Evolutionary conservation across 2,113 vertebrate species (phyloP).

Genomic region (Mastomys coucha): DNA sequence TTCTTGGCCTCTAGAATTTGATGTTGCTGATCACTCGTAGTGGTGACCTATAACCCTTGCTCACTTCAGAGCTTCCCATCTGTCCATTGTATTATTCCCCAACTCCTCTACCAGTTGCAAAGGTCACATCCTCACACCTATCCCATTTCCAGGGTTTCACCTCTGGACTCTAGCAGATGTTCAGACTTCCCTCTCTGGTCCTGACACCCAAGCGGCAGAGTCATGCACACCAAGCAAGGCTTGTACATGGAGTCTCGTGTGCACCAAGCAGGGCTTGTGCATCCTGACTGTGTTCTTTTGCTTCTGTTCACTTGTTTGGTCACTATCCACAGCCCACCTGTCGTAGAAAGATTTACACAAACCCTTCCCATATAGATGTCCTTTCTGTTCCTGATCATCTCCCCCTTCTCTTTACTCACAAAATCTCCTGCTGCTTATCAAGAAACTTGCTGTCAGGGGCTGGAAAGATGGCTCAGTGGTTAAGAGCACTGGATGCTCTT

Average conservation of each 20-base stretch:
- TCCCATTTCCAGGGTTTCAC: background rate
- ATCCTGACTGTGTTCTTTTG: background rate
- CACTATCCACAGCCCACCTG: background rate
- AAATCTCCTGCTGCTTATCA: background rate
- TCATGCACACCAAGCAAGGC: background rate
- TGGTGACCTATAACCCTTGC: background rate
- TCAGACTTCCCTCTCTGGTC: background rate
- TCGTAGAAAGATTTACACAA: background rate
- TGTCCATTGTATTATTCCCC: background rate
- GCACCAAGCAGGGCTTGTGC: background rate
- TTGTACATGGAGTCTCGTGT: background rate
- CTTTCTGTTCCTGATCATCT: background rate
- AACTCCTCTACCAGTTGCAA: background rate
- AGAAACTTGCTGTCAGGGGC: background rate
- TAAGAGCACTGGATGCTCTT: too few species aligned
- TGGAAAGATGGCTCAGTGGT: too few species aligned
- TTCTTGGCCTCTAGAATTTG: background rate
- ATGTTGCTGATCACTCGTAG: background rate
- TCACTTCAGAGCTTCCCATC: background rate
- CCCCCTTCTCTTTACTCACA: background rate
- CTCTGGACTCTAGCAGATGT: background rate
- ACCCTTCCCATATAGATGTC: background rate
- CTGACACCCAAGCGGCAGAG: background rate
- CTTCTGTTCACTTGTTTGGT: background rate
- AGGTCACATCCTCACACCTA: background rate